These are phyloP conservation scores for Rhea pennata DNA, from an alignment of 2,113 vertebrate genomes.

Conservation along the genomic window DNA sequence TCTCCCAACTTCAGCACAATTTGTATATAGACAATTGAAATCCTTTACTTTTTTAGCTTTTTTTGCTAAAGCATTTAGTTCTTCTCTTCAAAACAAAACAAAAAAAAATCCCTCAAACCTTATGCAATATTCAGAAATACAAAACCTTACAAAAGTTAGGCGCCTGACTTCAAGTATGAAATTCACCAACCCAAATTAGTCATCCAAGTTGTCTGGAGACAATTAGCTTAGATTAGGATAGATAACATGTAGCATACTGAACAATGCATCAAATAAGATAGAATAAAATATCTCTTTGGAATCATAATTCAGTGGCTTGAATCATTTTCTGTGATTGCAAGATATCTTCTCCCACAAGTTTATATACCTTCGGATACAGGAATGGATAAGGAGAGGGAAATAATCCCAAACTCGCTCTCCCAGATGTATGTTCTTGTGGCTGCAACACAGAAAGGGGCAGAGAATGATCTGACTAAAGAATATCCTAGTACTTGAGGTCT, in stretches of 20 bases:
- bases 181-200: neutral
- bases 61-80: neutral
- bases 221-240: neutral
- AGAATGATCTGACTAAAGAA: no score
- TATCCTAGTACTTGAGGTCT: neutral
- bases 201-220: neutral
- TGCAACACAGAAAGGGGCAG: neutral
- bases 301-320: neutral
- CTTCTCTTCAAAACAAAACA: neutral
- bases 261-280: neutral
- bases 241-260: neutral
- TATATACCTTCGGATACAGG: neutral
- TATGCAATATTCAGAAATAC: neutral
- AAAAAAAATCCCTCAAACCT: neutral
- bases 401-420: neutral
- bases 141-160: neutral
- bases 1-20: neutral
- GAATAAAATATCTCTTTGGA: neutral
- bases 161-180: neutral
- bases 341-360: neutral
- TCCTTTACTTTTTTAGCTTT: neutral
- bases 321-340: neutral
- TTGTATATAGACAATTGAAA: neutral
- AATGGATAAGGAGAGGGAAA: neutral
- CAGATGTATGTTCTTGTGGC: neutral